Evolutionary conservation across 2,888 invertebrate genomes (phyloP).

Genomic region (Drosophila neotestacea): DNA sequence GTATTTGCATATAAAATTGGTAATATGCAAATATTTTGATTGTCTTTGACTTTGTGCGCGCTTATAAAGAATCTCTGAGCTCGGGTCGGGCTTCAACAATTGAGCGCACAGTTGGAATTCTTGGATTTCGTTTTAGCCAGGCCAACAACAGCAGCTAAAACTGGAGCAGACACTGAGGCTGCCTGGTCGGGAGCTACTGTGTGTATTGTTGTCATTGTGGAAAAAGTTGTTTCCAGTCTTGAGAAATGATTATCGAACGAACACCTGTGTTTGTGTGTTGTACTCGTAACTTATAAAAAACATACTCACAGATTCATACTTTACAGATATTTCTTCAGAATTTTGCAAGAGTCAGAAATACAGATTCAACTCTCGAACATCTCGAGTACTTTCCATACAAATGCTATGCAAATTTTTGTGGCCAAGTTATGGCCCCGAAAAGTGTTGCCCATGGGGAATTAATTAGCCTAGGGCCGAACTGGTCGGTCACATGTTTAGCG

Average conservation of each 20-base stretch:
- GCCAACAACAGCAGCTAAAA: constrained; percentile 57
- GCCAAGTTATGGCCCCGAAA: constrained; percentile 43
- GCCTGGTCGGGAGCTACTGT: constrained; percentile 36
- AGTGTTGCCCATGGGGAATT: constrained; percentile 79
- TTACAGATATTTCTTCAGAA: constrained; percentile 37
- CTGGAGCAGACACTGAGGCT: constrained; percentile 62
- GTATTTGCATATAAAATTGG: constrained; percentile 83
- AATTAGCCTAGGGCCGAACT: constrained; percentile 60
- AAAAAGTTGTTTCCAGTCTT: constrained; percentile 66
- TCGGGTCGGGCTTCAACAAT: constrained; percentile 60
- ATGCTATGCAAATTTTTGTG: constrained; percentile 61
- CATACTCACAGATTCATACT: constrained; percentile 22
- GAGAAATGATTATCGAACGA: constrained; percentile 72
- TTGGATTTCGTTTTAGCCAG: constrained; percentile 58
- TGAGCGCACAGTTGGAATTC: constrained; percentile 78
- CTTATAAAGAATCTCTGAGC: constrained; percentile 75
- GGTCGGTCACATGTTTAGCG: constrained; percentile 41
- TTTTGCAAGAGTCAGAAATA: constrained; percentile 6
- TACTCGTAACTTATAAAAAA: constrained; percentile 25
- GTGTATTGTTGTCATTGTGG: constrained; percentile 36
- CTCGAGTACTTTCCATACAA: constrained; percentile 43
- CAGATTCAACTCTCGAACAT: constrained; percentile 2
- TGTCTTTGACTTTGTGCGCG: constrained; percentile 83
- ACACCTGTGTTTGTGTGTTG: constrained; percentile 68
- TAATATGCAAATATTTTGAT: constrained; percentile 85